Evolutionary conservation across 2,797 vertebrate genomes (phyloP).

Genomic region (Sylvilagus floridanus): DNA sequence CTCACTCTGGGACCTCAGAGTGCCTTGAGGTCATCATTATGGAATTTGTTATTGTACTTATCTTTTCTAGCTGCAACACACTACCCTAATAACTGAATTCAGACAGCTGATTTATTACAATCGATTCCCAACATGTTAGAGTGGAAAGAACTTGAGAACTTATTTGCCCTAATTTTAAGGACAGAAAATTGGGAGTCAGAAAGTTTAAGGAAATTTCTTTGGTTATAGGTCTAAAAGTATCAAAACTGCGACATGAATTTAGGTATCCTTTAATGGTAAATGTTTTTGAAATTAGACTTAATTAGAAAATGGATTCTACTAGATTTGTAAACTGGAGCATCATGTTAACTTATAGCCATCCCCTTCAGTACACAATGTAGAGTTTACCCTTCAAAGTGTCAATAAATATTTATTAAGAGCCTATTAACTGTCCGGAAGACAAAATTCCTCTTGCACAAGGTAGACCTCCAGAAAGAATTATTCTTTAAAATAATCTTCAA

Average conservation of each 20-base stretch:
- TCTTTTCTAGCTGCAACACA: not conserved
- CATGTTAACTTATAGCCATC: not conserved
- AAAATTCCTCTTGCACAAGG: not conserved
- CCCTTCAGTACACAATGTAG: not conserved
- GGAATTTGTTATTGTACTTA: not conserved
- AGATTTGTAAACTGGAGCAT: constrained; percentile 12
- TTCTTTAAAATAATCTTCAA: not conserved
- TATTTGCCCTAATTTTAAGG: not conserved
- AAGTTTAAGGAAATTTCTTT: not conserved
- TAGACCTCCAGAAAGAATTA: not conserved
- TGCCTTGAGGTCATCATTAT: not conserved
- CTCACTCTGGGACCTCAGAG: not conserved
- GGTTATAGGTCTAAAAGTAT: not conserved
- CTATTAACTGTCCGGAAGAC: not conserved
- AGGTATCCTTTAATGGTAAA: not conserved
- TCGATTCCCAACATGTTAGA: not conserved
- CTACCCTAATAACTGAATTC: not conserved
- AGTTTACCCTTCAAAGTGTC: not conserved
- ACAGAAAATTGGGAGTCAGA: not conserved
- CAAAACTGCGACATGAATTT: not conserved
- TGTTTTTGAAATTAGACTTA: not conserved
- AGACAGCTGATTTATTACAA: not conserved
- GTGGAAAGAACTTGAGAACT: not conserved
- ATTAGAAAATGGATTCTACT: not conserved
- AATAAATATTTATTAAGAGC: not conserved